Base-by-base conservation (phyloP, 2,113 vertebrate genomes). In the Xiphias gladius region DNA sequence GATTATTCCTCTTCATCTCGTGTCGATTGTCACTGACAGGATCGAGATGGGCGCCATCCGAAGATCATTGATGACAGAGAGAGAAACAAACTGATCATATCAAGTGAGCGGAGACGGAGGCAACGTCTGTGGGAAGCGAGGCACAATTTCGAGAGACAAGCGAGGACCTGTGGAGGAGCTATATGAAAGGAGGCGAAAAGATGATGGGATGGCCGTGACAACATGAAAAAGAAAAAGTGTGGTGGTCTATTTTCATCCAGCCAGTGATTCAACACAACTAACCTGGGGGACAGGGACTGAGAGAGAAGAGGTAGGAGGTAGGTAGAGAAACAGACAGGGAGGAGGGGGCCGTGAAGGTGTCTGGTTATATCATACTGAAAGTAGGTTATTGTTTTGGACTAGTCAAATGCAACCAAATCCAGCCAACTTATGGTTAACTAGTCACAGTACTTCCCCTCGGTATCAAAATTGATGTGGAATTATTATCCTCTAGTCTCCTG, bases 151-250 rank as follows among this genome's bases (percentile, higher is more conserved):
- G 14, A 76, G 81, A 77, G 76, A 73, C 84, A 20, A 79, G 52
- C 73, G 77, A 81, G 73, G 84, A 94, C 89, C 91, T 94, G 95
- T 94, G 92, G 91, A 92, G 71, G 88, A 92, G 73, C 88, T 86
- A 37, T 24, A 85, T 73, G 89, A 79, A 57, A 68, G 82, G 76
- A 90, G 81, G 67, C 58, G 73, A 73, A 35, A 50, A 69, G 81
- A 94, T 77, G 82, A 92, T 80, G 89, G 90, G 85, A 92, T 95
- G 95, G 92, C 89, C 74, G 90, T 94, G 89, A 93, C 94, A 95
- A 95, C 91, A 96, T 95, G 95, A 96, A 94, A 95, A 95, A 94
- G 94, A 95, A 95, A 95, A 95, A 95, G 95, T 95, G 90, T 76
- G 86, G 84, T 88, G 86, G 80, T 95, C 85, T 92, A 85, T 93